These are phyloP conservation scores for Bemisia tabaci DNA, from an alignment of 1,140 invertebrate species.

Conservation along the genomic window DNA sequence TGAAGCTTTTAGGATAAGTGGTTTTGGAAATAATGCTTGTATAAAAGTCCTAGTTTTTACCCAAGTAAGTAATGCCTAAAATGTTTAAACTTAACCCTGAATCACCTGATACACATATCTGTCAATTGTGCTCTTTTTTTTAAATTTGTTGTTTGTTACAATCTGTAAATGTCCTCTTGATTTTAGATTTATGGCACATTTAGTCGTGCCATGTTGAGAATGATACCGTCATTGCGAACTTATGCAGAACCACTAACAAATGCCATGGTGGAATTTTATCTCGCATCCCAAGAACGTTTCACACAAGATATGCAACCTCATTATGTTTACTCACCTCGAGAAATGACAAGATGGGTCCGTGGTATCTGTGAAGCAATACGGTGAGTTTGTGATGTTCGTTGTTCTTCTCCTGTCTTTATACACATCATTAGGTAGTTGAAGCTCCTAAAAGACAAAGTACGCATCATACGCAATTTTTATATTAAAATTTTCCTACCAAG, in stretches of 20 bases:
- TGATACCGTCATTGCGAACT: conserved; percentile 76
- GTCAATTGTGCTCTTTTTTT: too few species aligned
- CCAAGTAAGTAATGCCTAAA: too few species aligned
- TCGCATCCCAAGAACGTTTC: conserved; percentile 92
- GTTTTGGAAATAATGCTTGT: too few species aligned
- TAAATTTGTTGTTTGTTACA: conserved; percentile 11
- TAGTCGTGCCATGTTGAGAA: conserved; percentile 87
- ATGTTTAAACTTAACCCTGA: too few species aligned
- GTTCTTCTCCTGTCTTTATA: not conserved
- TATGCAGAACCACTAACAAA: conserved; percentile 94
- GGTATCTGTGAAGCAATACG: conserved; percentile 97
- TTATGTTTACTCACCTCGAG: conserved; percentile 98
- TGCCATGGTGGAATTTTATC: conserved; percentile 98
- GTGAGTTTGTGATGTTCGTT: too few species aligned
- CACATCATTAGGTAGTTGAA: too few species aligned
- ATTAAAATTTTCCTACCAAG: too few species aligned
- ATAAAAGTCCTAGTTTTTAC: too few species aligned
- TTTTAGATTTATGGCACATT: conserved; percentile 92
- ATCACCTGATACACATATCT: too few species aligned
- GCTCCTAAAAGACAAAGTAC: too few species aligned
- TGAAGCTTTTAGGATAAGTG: too few species aligned
- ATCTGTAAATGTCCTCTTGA: conserved; percentile 13
- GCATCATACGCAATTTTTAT: too few species aligned
- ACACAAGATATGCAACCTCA: conserved; percentile 99
- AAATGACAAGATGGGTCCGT: conserved; percentile 98